These are phyloP conservation scores for Ophraella communa DNA, from an alignment of 2,888 invertebrate species.

Conservation along the genomic window DNA sequence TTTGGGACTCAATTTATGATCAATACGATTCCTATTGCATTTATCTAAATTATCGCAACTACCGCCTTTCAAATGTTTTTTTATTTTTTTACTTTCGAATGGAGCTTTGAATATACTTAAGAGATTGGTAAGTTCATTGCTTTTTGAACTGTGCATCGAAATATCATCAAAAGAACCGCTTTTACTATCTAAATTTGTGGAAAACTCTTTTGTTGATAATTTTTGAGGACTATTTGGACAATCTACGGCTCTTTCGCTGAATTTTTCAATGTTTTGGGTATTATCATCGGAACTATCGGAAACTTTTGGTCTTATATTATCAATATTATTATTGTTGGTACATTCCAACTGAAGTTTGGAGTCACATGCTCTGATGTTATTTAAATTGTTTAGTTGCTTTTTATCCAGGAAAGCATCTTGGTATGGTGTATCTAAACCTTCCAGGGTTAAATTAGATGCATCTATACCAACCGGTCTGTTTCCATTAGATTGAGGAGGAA, in stretches of 20 bases:
- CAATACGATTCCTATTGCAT: constrained; percentile 52
- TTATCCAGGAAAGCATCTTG: constrained; percentile 39
- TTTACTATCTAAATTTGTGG: constrained; percentile 47
- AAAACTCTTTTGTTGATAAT: constrained; percentile 47
- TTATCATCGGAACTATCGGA: constrained; percentile 45
- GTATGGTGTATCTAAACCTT: constrained; percentile 48
- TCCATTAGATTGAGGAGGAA: constrained; percentile 41
- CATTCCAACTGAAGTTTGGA: constrained; percentile 43
- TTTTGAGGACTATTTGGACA: constrained; percentile 49
- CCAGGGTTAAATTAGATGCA: constrained; percentile 49
- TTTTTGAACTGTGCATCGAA: constrained; percentile 67
- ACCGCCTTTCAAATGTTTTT: constrained; percentile 50
- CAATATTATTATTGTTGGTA: not conserved
- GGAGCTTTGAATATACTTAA: constrained; percentile 55
- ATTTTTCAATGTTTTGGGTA: constrained; percentile 35
- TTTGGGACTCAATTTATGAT: constrained; percentile 70
- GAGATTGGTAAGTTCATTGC: constrained; percentile 60
- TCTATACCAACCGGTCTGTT: constrained; percentile 55
- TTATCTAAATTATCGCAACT: constrained; percentile 55
- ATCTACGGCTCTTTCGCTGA: constrained; percentile 56
- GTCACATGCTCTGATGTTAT: constrained; percentile 56
- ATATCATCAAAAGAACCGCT: constrained; percentile 63
- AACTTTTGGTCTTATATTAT: constrained; percentile 11
- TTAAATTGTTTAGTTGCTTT: constrained; percentile 51
- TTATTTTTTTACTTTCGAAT: constrained; percentile 48